Base-by-base conservation (phyloP, 2,113 vertebrate genomes). In the Spea multiplicata region DNA sequence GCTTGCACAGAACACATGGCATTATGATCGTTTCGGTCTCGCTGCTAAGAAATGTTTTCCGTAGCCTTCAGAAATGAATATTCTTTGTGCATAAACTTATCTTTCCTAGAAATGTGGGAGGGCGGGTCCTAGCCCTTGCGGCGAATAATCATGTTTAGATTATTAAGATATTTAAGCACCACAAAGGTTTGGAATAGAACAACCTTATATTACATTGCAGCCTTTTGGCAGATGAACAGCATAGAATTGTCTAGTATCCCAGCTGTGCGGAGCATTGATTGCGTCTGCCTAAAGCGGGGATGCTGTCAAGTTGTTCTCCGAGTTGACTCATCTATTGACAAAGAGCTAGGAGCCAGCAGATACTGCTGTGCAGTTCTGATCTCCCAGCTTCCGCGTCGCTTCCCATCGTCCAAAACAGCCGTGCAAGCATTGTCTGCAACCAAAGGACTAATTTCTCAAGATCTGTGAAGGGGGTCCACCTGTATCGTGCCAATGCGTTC, bases 301-400 rank as follows among this genome's bases (percentile, higher is more conserved):
- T 90, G 91, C 93, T 94, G 93, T 93, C 93, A 91, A 92, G 90
- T 89, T 86, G 85, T 89, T 85, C 89, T 88, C 92, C 84, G 88
- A 92, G 91, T 93, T 93, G 91, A 94, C 89, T 89, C 93, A 93
- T 91, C 87, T 89, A 90, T 89, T 95, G 93, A 94, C 92, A 91
- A 86, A 84, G 91, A 92, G 91, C 91, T 86, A 88, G 87, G 76
- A 91, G 89, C 84, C 88, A 89, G 83, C 87, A 82, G 86, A 90
- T 89, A 89, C 75, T 83, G 87, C 91, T 88, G 84, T 84, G 83
- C 84, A 72, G 64, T 80, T 81, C 81, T 72, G 9, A 83, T 86
- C 84, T 78, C 83, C 81, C 81, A 44, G 80, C 85, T 87, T 86
- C 89, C 84, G 76, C 87, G 84, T 84, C 88, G 88, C 86, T 72